phyloP scores from a whole-genome alignment of 2,797 vertebrate species.

The Oceanodroma leucorhoa region DNA sequence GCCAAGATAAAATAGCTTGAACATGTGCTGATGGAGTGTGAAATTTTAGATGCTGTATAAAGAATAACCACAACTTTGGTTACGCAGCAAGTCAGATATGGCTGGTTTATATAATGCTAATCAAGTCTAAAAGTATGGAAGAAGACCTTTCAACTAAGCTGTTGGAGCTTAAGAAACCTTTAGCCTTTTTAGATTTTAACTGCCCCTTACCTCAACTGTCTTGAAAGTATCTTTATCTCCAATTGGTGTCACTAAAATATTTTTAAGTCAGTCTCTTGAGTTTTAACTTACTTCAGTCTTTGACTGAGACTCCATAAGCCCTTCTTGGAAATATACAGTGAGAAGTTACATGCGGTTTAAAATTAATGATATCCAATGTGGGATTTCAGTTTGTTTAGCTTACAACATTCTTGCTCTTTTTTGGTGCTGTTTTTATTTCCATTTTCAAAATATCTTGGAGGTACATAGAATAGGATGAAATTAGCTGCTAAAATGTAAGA shows the following conservation, averaged over 20 bases:
- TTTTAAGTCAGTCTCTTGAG: conserved; percentile 25
- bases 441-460: not conserved
- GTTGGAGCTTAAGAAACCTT: conserved; percentile 75
- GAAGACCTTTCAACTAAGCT: conserved; percentile 77
- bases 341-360: not conserved
- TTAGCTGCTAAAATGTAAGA: not conserved
- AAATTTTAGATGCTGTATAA: conserved; percentile 89
- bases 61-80: conserved; percentile 82
- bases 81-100: conserved; percentile 81
- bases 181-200: conserved; percentile 72
- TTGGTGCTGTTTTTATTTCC: conserved; percentile 16
- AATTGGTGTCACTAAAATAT: conserved; percentile 27
- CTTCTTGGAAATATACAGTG: not conserved
- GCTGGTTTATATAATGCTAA: conserved; percentile 81
- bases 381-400: conserved; percentile 23
- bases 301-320: not conserved
- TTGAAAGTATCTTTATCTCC: conserved; percentile 60
- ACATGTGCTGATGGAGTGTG: conserved; percentile 96
- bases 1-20: conserved; percentile 97
- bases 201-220: conserved; percentile 55
- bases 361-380: not conserved
- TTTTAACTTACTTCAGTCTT: not conserved
- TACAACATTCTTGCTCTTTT: not conserved
- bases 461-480: not conserved
- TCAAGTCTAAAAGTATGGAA: conserved; percentile 77